Base-by-base conservation (phyloP, 2,888 invertebrate genomes). In the Stegophylla sp. region DNA sequence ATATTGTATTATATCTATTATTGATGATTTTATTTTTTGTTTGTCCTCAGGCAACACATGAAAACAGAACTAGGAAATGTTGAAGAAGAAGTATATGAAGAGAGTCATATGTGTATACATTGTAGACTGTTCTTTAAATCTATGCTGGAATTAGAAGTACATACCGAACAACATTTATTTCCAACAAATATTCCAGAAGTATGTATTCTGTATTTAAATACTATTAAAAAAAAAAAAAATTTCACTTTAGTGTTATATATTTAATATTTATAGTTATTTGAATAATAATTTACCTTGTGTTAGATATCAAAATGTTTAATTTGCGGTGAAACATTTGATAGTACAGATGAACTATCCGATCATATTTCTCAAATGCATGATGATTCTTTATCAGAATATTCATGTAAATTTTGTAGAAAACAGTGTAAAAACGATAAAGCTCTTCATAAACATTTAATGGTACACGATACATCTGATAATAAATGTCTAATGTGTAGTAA, bases 401-500 rank as follows among this genome's bases (percentile, higher is more conserved):
- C 91, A 0, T 92, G 92, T 84, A 88, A 89, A 84, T 86, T 91
- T 56, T 92, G 92, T 84, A 92, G 92, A 13, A 90, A 91, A 84
- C 89, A 90, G 64, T 92, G 92, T 85, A 91, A 91, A 84, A 92
- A 92, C 85, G 88, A 90, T 15, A 89, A 91, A 82, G 90, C 91
- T 15, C 87, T 92, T 64, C 87, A 91, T 83, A 92, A 91, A 85
- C 92, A 92, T 85, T 90, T 91, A 1, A 91, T 91, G 89, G 90
- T 91, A 83, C 92, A 92, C 85, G 91, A 91, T 34, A 88, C 89
- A 45, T 90, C 91, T 84, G 88, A 89, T 84, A 89, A 89, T 85
- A 88, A 88, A 83, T 92, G 92, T 85, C 89, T 90, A 17, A 91
- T 91, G 85, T 92, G 92, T 85, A 90, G 90, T 48, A 92, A 92